Evolutionary conservation across 2,113 vertebrate genomes (phyloP), one percentile per base, ranked within the genome.

Genomic region (Bos javanicus): DNA sequence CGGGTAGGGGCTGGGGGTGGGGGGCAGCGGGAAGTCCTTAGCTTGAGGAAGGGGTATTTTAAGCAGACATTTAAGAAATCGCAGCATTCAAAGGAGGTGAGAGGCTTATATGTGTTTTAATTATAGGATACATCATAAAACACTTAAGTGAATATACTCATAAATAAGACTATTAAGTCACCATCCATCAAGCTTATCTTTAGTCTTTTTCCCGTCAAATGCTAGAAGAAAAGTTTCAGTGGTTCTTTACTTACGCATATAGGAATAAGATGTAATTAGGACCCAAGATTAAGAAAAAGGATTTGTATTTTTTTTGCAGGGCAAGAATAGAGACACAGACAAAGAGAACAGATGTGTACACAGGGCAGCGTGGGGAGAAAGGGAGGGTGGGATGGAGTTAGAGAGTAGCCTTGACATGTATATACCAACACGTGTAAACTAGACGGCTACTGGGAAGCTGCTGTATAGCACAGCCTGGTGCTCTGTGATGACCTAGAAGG

Each of bases 81-180:
- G 0, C 30, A 60, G 12, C 39, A 86, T 82, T 94, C n/a, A 52
- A 74, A 96, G 43, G 14, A 88, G 9, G 64, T 91, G 46, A 90
- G 64, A 94, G 19, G 6, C 6, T 25, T 92, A 14, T 36, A 64
- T 46, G 64, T 89, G 56, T 84, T 90, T 95, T 83, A 25, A 82
- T 91, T 81, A 54, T 2, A 95, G 71, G 21, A 97, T 89, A 96
- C 11, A 93, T 28, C 36, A 91, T 67, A 86, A 97, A 96, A 92
- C 64, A 85, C 30, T 60, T 74, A 56, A 85, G 50, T 39, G 48
- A 84, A 64, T 62, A 64, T 48, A 94, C 52, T 86, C 30, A 54
- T 92, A 67, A 90, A 54, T 56, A 87, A 94, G 71, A 82, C n/a
- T 28, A 78, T 67, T 78, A 50, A 93, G 25, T 95, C 39, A 57